Percentiles rank a stretch among this genome's conserved stretches.
Evolutionary conservation across 2,888 invertebrate genomes (phyloP).

Genomic region (Hipparchia sbordonii): DNA sequence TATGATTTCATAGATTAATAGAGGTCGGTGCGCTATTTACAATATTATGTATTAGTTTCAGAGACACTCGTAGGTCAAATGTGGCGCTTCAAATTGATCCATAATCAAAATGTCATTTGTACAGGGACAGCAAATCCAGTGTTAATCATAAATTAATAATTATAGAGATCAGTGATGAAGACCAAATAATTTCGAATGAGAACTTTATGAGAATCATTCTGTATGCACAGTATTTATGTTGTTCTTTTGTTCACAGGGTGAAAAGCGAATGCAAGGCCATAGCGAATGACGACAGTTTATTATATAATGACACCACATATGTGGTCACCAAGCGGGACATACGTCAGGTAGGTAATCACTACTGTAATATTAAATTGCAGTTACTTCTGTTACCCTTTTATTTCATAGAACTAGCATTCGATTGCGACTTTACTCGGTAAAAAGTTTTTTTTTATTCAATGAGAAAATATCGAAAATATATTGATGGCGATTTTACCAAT

Average conservation of each 20-base stretch:
- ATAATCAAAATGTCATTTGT: no score
- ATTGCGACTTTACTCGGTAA: neutral
- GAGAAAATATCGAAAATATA: no score
- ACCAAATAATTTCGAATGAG: neutral
- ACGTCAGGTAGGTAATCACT: slow-evolving; percentile 72
- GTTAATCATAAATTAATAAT: no score
- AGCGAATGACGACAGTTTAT: slow-evolving; percentile 62
- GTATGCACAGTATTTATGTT: slow-evolving; percentile 20
- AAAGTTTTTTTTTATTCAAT: no score
- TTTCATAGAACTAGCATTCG: neutral
- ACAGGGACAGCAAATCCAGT: no score
- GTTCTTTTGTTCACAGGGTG: slow-evolving; percentile 57
- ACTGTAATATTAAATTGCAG: slow-evolving; percentile 5
- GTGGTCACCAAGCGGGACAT: slow-evolving; percentile 57
- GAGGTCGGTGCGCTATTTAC: no score
- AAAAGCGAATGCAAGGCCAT: slow-evolving; percentile 78
- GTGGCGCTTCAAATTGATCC: no score
- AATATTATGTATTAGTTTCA: no score
- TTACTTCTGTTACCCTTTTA: neutral
- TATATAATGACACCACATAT: slow-evolving; percentile 58
- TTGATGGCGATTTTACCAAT: no score
- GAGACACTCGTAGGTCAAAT: no score
- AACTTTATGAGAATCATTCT: neutral
- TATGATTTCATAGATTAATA: no score
- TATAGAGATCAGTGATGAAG: neutral